Base-by-base conservation (phyloP, 1,140 invertebrate genomes). In the Phortica variegata region DNA sequence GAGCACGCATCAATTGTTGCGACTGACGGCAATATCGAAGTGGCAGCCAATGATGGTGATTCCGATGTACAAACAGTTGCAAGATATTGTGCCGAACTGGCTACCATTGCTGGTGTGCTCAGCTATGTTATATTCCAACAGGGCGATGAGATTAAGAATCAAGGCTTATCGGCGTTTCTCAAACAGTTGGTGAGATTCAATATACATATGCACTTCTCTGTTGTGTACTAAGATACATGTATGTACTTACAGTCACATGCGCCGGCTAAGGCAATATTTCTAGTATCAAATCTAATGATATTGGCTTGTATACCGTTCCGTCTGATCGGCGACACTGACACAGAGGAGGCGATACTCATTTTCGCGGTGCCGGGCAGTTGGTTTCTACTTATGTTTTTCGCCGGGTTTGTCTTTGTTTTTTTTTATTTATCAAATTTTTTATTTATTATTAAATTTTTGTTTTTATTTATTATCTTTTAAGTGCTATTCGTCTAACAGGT, bases 311-410 rank as follows among this genome's bases (percentile, higher is more conserved):
- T 98, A 58, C 95, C 95, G 10, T 92, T 87, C 57, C 84, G 95
- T 17, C 58, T 97, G 10, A 79, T 83, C 19, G 81, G 82, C 9
- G 82, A 90, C 65, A 83, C 85, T 26, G 82, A 85, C 41, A 80
- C 88, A 0, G 96, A 99, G 78, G 96, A 98, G 76, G 88, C 90
- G 5, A 86, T 98, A 26, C 77, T 99, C 16, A 84, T 93, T 3
- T 87, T 98, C 54, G 90, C 95, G 1, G 85, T 97, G 16, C 95
- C 96, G 0, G 90, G 93, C 10, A 91, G 89, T 8, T 99, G 96
- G 95, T 95, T 97, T 77, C 85, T 97, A 43, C 82, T 98, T 1
- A 95, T 99, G 86, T 98, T 98, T 77, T 99, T 98, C 80, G 95
- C 95, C 26, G 94, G 95, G 95, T 98, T 80, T 79, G 37, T 38